These are phyloP conservation scores for Acropternis orthonyx DNA, from an alignment of 2,797 vertebrate species.

Conservation along the genomic window DNA sequence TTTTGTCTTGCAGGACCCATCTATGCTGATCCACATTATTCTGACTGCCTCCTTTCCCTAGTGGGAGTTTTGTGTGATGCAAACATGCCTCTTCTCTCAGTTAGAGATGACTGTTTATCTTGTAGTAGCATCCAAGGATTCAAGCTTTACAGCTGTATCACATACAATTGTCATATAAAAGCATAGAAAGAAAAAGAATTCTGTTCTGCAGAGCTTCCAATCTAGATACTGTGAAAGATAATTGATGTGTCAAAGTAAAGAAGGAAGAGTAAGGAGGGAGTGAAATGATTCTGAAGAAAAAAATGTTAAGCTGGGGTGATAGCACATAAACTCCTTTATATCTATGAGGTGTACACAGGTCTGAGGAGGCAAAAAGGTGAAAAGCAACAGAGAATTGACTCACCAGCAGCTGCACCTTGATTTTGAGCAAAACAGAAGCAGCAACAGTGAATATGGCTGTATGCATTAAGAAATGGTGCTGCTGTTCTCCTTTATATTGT, in stretches of 20 bases:
- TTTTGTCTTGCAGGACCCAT: not conserved
- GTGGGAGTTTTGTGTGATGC: not conserved
- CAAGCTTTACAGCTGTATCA: not conserved
- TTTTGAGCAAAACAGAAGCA: not conserved
- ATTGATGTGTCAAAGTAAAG: not conserved
- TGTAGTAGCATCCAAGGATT: not conserved
- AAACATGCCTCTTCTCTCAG: not conserved
- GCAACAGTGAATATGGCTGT: not conserved
- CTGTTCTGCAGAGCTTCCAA: not conserved
- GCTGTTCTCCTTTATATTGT: not conserved
- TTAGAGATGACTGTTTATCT: not conserved
- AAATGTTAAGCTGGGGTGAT: not conserved
- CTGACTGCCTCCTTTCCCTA: not conserved
- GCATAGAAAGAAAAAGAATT: not conserved
- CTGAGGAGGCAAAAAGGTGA: not conserved
- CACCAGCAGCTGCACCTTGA: not conserved
- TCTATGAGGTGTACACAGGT: not conserved
- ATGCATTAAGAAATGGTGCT: not conserved
- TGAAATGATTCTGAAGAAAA: not conserved
- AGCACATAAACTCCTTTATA: not conserved
- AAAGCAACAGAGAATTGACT: not conserved
- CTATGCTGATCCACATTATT: not conserved
- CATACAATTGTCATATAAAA: not conserved
- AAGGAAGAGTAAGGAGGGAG: not conserved
- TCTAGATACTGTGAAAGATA: not conserved